Evolutionary conservation across 2,113 vertebrate species (phyloP).

Genomic region (Centropristis striata): DNA sequence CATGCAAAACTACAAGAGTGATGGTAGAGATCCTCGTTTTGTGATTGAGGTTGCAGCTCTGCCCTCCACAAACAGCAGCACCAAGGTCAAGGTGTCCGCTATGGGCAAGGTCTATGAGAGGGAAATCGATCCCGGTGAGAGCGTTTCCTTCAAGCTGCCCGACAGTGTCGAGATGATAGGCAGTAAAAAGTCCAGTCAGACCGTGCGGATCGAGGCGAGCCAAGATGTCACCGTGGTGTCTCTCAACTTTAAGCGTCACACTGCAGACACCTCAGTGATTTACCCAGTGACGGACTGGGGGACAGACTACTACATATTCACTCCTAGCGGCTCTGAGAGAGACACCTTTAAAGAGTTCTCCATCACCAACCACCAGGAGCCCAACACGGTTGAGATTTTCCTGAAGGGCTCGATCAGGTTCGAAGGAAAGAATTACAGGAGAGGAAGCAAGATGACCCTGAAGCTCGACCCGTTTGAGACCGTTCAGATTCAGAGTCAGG

Average conservation of each 20-base stretch:
- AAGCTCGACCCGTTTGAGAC: slow-evolving; percentile 48
- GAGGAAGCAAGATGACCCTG: slow-evolving; percentile 44
- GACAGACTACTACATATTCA: slow-evolving; percentile 70
- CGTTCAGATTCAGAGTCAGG: slow-evolving; percentile 72
- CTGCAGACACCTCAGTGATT: slow-evolving; percentile 44
- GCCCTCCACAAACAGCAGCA: background rate
- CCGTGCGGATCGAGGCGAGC: slow-evolving; percentile 60
- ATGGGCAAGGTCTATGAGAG: slow-evolving; percentile 21
- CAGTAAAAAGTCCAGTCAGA: slow-evolving; percentile 20
- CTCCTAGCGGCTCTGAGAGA: slow-evolving; percentile 15
- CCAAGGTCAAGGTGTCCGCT: slow-evolving; percentile 66
- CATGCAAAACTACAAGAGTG: slow-evolving; percentile 70
- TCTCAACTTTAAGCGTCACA: slow-evolving; percentile 66
- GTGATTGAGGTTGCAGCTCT: slow-evolving; percentile 69
- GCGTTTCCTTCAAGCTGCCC: slow-evolving; percentile 43
- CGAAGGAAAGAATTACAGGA: slow-evolving; percentile 38
- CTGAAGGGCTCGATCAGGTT: slow-evolving; percentile 64
- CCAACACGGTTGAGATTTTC: slow-evolving; percentile 45
- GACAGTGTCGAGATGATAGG: slow-evolving; percentile 50
- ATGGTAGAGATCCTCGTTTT: slow-evolving; percentile 55
- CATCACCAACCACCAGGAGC: slow-evolving; percentile 56
- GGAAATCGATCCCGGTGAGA: slow-evolving; percentile 39
- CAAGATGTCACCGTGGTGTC: slow-evolving; percentile 62
- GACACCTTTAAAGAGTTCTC: slow-evolving; percentile 72
- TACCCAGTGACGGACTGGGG: slow-evolving; percentile 61